phyloP scores from a whole-genome alignment of 2,113 vertebrate genomes.

The Phaethornis superciliosus region DNA sequence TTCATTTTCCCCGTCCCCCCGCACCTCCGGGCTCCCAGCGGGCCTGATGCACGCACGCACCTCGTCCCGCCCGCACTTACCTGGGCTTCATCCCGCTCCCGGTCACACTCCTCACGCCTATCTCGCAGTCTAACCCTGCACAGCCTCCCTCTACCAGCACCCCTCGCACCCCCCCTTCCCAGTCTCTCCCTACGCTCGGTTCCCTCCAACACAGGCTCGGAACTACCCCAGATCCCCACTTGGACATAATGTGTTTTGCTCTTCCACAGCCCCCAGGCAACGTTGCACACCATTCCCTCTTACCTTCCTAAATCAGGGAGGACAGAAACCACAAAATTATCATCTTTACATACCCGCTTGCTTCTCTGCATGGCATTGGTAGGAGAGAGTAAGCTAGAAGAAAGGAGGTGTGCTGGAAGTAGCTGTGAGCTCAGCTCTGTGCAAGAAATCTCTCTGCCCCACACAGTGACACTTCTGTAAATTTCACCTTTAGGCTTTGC shows the following conservation, averaged over 20 bases:
- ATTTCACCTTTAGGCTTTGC: background rate
- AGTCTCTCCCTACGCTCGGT: background rate
- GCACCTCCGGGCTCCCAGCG: background rate
- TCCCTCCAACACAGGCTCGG: rapidly evolving
- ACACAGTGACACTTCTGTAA: rapidly evolving
- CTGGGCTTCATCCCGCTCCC: background rate
- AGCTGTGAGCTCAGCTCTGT: background rate
- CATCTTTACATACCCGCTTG: background rate
- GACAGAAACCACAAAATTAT: background rate
- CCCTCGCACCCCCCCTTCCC: rapidly evolving
- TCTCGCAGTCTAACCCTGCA: background rate
- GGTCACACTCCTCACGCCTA: background rate
- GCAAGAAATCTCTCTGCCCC: background rate
- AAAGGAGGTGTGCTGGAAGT: background rate
- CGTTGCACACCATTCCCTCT: background rate
- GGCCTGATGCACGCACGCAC: background rate
- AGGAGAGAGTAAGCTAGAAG: background rate
- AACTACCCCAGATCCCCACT: background rate
- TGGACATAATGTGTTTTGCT: rapidly evolving
- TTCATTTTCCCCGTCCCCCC: rapidly evolving
- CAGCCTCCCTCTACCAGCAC: background rate
- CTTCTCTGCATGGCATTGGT: background rate
- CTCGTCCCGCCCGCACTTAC: background rate
- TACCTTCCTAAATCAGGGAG: background rate
- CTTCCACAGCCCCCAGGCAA: background rate